Evolutionary conservation across 2,797 vertebrate species (phyloP), one percentile per base, ranked within the genome.

Genomic region (Microtus obscurus): DNA sequence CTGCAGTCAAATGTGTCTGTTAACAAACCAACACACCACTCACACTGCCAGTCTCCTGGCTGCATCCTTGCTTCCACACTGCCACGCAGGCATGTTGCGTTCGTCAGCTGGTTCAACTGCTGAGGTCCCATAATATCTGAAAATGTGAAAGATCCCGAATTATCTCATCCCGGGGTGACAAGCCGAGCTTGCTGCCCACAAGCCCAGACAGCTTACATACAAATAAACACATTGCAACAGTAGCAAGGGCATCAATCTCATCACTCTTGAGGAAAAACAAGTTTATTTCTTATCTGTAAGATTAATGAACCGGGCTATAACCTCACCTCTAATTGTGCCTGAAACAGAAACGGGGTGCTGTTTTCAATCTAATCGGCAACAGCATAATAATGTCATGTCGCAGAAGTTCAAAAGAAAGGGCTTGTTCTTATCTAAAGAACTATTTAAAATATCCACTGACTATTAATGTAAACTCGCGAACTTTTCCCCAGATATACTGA

Each of bases 141-240:
- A 96, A 97, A 97, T 48, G 67, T 87, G 77, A 89, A 98, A 97
- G 94, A 98, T 96, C 76, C 95, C 97, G 98, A 95, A 97, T 97
- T 96, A 94, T 61, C 86, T 93, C 95, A 95, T 94, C 53, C 91
- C 12, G 80, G 92, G 96, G 96, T 97, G 97, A 88, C 76, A 90
- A 81, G 96, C 86, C 85, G 92, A 92, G 85, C 40, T 59, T 53
- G 45, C 79, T 37, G 45, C 63, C 93, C 97, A 94, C 96, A 97
- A 97, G 98, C 90, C 96, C 96, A 94, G 97, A 87, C 96, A 90
- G 65, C 93, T 94, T 86, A 85, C 89, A 79, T 9, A 25, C 94
- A 96, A 95, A 91, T 92, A 97, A 97, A 96, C 94, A 91, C 92
- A 92, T 61, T 1, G 1, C 63, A 43, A 29, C 31, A 5, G 53